phyloP scores from a whole-genome alignment of 1,140 invertebrate genomes.

The Conus betulinus region DNA sequence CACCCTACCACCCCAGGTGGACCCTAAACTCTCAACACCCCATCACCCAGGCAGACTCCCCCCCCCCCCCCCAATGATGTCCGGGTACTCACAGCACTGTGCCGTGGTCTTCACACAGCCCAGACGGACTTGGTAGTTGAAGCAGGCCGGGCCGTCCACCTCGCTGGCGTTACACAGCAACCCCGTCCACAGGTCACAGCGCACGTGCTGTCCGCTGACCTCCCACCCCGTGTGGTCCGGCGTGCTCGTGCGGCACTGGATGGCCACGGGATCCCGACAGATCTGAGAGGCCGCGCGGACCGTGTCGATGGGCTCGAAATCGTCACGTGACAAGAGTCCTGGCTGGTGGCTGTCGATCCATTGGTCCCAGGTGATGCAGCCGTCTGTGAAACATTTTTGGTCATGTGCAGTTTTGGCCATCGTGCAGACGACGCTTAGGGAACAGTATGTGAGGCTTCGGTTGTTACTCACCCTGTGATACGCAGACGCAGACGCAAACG shows the following conservation, averaged over 20 bases:
- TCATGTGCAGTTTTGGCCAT: too few species aligned
- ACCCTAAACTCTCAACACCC: too few species aligned
- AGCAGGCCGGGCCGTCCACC: conserved; percentile 57
- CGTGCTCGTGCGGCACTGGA: conserved; percentile 64
- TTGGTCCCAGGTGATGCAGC: conserved; percentile 53
- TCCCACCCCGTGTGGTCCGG: conserved; percentile 44
- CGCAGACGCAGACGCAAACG: too few species aligned
- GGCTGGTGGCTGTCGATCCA: conserved; percentile 58
- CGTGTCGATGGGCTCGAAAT: conserved; percentile 52
- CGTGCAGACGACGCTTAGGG: too few species aligned
- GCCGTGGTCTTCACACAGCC: conserved; percentile 62
- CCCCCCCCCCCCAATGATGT: too few species aligned
- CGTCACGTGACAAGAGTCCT: conserved; percentile 46
- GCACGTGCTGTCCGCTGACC: conserved; percentile 79
- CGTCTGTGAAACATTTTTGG: conserved; percentile 30
- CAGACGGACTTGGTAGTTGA: conserved; percentile 70
- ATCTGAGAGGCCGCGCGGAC: conserved; percentile 44
- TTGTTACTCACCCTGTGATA: too few species aligned
- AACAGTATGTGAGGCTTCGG: too few species aligned
- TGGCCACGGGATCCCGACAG: conserved; percentile 61
- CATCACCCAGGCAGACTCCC: too few species aligned
- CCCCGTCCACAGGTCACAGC: conserved; percentile 85
- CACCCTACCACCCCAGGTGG: too few species aligned
- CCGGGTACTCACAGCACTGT: conserved; percentile 55
- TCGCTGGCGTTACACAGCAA: conserved; percentile 80